A percentile compares a stretch with the other conserved stretches of the same genome.
Conservation (phyloP, 2,888 invertebrate genomes). For the Eudasyphora cyanicolor region DNA sequence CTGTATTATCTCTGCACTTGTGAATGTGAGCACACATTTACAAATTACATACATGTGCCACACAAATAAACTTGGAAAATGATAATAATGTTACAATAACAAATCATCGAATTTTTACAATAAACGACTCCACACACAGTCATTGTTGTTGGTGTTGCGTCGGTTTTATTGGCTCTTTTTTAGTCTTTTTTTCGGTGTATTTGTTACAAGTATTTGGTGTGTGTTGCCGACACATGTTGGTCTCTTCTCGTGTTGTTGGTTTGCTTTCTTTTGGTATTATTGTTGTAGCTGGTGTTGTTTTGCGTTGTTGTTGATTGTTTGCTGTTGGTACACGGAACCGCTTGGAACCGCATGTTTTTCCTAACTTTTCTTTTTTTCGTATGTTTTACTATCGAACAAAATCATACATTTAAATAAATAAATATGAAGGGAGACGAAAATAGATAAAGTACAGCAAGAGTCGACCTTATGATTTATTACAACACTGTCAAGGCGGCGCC, state of each 20-base stretch:
- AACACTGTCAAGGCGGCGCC: too few relatives aligned
- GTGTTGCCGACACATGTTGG: constrained; percentile 40
- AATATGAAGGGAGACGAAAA: constrained; percentile 19
- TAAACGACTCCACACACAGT: neutral
- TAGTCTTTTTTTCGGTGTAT: neutral
- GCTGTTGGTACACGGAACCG: constrained; percentile 74
- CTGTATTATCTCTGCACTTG: neutral
- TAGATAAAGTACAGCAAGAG: too few relatives aligned
- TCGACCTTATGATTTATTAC: too few relatives aligned
- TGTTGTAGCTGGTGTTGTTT: too few relatives aligned
- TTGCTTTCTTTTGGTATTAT: constrained; percentile 22
- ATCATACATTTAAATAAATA: constrained; percentile 46
- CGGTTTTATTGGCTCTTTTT: too few relatives aligned
- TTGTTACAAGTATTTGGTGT: neutral
- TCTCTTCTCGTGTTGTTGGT: too few relatives aligned
- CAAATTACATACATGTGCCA: neutral
- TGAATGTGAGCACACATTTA: neutral
- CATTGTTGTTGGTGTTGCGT: too few relatives aligned
- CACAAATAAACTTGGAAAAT: neutral
- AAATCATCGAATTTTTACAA: constrained; percentile 9
- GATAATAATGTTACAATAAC: neutral
- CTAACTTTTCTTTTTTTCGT: constrained; percentile 18
- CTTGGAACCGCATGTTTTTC: constrained; percentile 72
- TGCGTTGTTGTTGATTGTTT: too few relatives aligned
- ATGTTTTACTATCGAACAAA: constrained; percentile 44